Evolutionary conservation across 2,113 vertebrate species (phyloP).

Genomic region (Verasper variegatus): DNA sequence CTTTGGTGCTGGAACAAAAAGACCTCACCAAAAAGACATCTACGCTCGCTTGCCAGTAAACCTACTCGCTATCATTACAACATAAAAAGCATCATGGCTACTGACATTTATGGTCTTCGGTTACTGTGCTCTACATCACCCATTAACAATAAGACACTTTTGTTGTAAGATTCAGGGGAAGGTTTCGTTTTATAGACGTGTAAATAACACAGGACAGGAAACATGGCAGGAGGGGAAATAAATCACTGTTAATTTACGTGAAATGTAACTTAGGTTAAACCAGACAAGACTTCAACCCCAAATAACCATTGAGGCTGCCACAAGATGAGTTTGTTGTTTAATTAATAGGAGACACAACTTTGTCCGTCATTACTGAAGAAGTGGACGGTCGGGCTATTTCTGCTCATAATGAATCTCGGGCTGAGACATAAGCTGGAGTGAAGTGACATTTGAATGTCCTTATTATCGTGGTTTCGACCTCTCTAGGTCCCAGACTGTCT

Average conservation of each 20-base stretch:
- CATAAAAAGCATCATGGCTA: slow-evolving; percentile 8
- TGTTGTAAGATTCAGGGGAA: not conserved
- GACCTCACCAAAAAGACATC: slow-evolving; percentile 3
- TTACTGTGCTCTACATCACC: slow-evolving; percentile 18
- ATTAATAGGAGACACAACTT: not conserved
- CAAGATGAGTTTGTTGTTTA: not conserved
- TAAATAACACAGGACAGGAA: not conserved
- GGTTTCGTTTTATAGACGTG: not conserved
- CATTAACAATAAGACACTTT: not conserved
- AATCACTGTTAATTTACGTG: not conserved
- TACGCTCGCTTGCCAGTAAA: slow-evolving; percentile 23
- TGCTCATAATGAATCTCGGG: slow-evolving; percentile 12
- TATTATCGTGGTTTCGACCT: slow-evolving; percentile 4
- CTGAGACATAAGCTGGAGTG: slow-evolving; percentile 14
- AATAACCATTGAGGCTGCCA: too few relatives aligned
- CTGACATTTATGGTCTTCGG: slow-evolving; percentile 28
- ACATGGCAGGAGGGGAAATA: not conserved
- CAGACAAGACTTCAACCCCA: too few relatives aligned
- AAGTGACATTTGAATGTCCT: slow-evolving; percentile 16
- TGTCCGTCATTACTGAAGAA: not conserved
- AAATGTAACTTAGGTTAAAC: not conserved
- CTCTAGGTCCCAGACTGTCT: slow-evolving; percentile 1
- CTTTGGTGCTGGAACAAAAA: slow-evolving; percentile 43
- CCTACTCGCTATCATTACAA: slow-evolving; percentile 14
- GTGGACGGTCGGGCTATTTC: not conserved